Base-by-base conservation (phyloP, 2,113 vertebrate genomes). In the Gila orcuttii region DNA sequence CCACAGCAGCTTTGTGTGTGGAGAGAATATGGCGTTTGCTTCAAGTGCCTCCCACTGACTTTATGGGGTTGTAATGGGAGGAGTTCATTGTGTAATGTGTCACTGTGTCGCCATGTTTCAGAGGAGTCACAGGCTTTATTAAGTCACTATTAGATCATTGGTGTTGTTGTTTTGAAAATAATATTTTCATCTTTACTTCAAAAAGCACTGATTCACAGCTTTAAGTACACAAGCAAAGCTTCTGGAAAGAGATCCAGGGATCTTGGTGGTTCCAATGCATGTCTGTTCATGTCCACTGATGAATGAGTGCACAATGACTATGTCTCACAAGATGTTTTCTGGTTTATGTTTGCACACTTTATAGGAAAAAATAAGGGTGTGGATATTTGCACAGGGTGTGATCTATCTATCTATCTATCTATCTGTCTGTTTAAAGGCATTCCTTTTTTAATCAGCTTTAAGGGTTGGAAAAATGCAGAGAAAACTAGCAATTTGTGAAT, bases 281-380 rank as follows among this genome's bases (percentile, higher is more conserved):
- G 82, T 73, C 50, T 73, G 66, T 57, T 19, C 82, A 25, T 73
- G 82, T 42, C 82, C 23, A 57, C 33, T 50, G n/a, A 47, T 66
- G 79, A 47, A 36, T 69, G 64, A 21, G 45, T 6, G 42, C 45
- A 36, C 55, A 19, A 45, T 28, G 9, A 23, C 28, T 8, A 50
- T 17, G 25, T 52, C 17, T 57, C 28, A 57, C 31, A 19, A 55
- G 60, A 69, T 55, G 62, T 9, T 68, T 17, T 50, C 19, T 23
- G 9, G 39, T 12, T 64, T 23, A 12, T 50, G 25, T 33, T 28
- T 82, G 4, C 21, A 50, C 36, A 45, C 25, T 50, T 77, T 31
- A 59, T 52, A 8, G 28, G 6, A 68, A 10, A 62, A 21, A 11
- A 81, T 12, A 25, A 12, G 25, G 62, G 25, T 13, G 42, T 50